These are phyloP conservation scores for Metridium senile DNA, from an alignment of 92 coral and sea anemone genomes.

Conservation along the genomic window DNA sequence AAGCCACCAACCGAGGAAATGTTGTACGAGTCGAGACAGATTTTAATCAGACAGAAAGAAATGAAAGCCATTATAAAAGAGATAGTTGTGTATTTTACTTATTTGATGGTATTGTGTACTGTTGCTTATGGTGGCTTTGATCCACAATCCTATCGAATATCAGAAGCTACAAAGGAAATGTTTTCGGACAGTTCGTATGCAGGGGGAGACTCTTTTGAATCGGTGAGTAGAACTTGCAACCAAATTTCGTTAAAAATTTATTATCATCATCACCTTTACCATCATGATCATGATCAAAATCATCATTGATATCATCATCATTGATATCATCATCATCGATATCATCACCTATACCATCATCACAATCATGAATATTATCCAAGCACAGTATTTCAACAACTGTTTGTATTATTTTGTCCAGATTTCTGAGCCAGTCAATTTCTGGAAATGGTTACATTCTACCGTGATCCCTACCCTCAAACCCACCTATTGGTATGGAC, in stretches of 20 bases:
- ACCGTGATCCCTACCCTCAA: slow-evolving; percentile 70
- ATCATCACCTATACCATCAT: too few species aligned
- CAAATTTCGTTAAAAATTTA: too few species aligned
- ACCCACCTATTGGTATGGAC: slow-evolving; percentile 87
- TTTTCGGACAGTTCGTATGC: slow-evolving; percentile 50
- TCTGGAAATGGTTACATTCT: slow-evolving; percentile 67
- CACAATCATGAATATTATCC: too few species aligned
- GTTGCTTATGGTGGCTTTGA: slow-evolving; percentile 81
- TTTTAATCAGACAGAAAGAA: slow-evolving; percentile 62
- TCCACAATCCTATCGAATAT: slow-evolving; percentile 46
- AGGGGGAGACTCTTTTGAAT: slow-evolving; percentile 31
- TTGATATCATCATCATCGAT: too few species aligned
- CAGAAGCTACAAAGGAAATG: slow-evolving; percentile 18
- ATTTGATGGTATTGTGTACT: slow-evolving; percentile 59
- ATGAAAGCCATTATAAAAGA: slow-evolving; percentile 77
- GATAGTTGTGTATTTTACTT: slow-evolving; percentile 57
- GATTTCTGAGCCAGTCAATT: slow-evolving; percentile 62
- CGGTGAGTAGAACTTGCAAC: slow-evolving; percentile 4
- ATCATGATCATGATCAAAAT: too few species aligned
- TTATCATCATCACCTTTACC: too few species aligned
- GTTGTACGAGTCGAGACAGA: slow-evolving; percentile 61
- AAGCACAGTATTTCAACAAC: neutral
- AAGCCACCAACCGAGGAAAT: slow-evolving; percentile 72
- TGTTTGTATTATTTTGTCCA: neutral
- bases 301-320: too few species aligned